Base-by-base conservation (phyloP, 2,888 invertebrate species). In the Platycheirus albimanus region DNA sequence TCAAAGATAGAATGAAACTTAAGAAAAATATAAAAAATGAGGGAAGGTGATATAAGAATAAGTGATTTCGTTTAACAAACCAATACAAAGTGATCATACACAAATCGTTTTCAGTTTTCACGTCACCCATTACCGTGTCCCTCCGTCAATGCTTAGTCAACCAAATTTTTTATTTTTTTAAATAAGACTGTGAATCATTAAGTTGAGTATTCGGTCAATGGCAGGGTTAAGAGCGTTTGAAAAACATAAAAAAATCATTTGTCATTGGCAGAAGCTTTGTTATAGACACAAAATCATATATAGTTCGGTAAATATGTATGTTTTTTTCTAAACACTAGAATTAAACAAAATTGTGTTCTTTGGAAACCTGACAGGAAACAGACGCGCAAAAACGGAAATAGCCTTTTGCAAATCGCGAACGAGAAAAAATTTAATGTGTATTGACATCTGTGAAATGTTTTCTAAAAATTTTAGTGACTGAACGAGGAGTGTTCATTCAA, bases 381-480 rank as follows among this genome's bases (percentile, higher is more conserved):
- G 56, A 38, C 56, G 38, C 19, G 11, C 24, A 20, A n/a, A 36
- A 24, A 13, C 15, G 24, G 36, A 56, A 38, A 56, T 10, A 24
- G 20, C 13, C 20, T 24, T 19, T 56, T 1, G 13, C 20, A 56
- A 56, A 56, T 56, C 13, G 10, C 38, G 5, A 11, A n/a, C 7
- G 0, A n/a, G 24, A 1, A 38, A 4, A 17, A 1, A 8, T 8
- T 51, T 49, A 24, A 20, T n/a, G n/a, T 51, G 52, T 58, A 19
- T 67, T 69, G 69, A 69, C 61, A 52, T 69, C 19, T 61, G 52
- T 45, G 47, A 76, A 63, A 69, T 58, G 17, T 43, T 67, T 33
- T 75, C 11, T 15, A 8, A 20, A 24, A 56, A 69, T 45, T 52
- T 45, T 36, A 17, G 36, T 61, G 36, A 24, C 15, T 2, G 13